These are phyloP conservation scores for Cheilosia vernalis DNA, from an alignment of 2,888 invertebrate genomes.

Conservation along the genomic window DNA sequence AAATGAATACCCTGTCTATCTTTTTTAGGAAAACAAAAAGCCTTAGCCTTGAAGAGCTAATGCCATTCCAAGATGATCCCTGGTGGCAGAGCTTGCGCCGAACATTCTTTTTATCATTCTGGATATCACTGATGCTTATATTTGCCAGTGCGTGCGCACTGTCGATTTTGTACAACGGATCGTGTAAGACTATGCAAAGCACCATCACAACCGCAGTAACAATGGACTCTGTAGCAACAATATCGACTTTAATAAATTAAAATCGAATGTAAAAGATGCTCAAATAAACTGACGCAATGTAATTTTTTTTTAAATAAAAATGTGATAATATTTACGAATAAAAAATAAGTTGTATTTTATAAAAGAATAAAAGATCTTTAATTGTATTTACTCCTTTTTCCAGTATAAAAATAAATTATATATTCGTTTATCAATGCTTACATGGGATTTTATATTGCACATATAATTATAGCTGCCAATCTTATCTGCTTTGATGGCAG, in stretches of 20 bases:
- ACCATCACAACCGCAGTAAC: conserved; percentile 46
- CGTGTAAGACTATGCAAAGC: conserved; percentile 58
- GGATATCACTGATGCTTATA: conserved; percentile 84
- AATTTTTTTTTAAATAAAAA: background rate
- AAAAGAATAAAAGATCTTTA: background rate
- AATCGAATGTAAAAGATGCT: background rate
- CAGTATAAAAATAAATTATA: background rate
- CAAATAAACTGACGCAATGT: background rate
- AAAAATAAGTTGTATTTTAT: background rate
- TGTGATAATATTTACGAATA: conserved; percentile 8
- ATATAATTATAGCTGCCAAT: background rate
- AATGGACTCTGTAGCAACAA: conserved; percentile 31
- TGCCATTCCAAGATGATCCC: conserved; percentile 83
- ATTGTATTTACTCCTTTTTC: background rate
- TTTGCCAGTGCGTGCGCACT: conserved; percentile 84
- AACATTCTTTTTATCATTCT: conserved; percentile 84
- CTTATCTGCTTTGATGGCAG: conserved; percentile 21
- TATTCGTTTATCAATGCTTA: conserved; percentile 34
- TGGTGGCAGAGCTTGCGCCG: conserved; percentile 84
- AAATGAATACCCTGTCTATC: conserved; percentile 5
- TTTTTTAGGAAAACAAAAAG: conserved; percentile 78
- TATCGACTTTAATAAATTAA: conserved; percentile 14
- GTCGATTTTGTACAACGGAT: conserved; percentile 77
- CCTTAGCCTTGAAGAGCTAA: conserved; percentile 84
- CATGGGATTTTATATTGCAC: conserved; percentile 2